Evolutionary conservation across 1,140 invertebrate genomes (phyloP), one percentile per base, ranked within the genome.

Genomic region (Atta texana): DNA sequence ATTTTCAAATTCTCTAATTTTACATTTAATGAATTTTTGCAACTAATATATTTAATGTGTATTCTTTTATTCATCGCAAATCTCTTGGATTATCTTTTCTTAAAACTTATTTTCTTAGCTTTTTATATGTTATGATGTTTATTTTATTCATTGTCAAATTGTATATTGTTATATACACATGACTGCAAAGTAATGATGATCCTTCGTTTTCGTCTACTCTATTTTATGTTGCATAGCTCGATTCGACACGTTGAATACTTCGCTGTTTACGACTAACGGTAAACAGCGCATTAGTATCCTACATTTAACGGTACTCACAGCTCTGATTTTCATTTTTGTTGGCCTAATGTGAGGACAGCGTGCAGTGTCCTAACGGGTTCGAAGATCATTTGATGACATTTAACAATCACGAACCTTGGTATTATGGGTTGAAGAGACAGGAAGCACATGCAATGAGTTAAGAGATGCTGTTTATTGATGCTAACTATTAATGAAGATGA

Each of bases 261-360:
- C 16, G 31, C 21, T 64, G n/a, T 78, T 51, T 81, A 84, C 39
- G 10, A 49, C 12, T 84, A 84, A 84, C 80, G 80, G 68, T 72
- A 31, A n/a, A 49, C 34, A 28, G 24, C 6, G 12, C 68, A 66
- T 72, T 55, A 44, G 34, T 61, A 61, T 72, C 31, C 44, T 14
- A 74, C 21, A 59, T 82, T 57, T 84, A 84, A 75, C 55, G 80
- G 55, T 84, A 72, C 53, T 28, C 3, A 12, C 61, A 61, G 57
- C n/a, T 75, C 80, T 61, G 39, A 63, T 84, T 74, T 61, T n/a
- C 4, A 84, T 84, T 82, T 75, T 84, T 84, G 34, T 28, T 24
- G 4, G 28, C 3, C 39, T 61, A 74, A 74, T 84, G 57, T 61
- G 24, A 59, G 55, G 44, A 75, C 39, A 51, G 39, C 55, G 8